Base-by-base conservation (phyloP, 2,888 invertebrate genomes). In the Eueremaeus valkanovi region DNA sequence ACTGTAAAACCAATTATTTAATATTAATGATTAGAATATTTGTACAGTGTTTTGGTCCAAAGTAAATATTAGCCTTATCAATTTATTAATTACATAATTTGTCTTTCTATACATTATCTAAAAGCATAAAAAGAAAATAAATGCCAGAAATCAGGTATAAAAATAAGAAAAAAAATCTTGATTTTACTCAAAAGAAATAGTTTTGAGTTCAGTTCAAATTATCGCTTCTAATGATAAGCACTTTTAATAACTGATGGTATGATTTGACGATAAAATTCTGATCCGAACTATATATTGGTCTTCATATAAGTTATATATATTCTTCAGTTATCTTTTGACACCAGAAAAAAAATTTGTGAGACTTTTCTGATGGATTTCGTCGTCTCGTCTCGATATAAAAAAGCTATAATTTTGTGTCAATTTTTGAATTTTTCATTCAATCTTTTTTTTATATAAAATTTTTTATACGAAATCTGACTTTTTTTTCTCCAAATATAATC, bases 401-500 rank as follows among this genome's bases (percentile, higher is more conserved):
- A 51, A 24, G 27, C 55, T 55, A 55, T 55, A 27, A 55, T 55
- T 55, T 55, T 11, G 27, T 55, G 55, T 55, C 55, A 55, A 55
- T 27, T 27, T 11, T 55, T 55, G 55, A 55, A 55, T 55, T 11
- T 55, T 55, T 51, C 51, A 51, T 21, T 51, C 21, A 18, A 18
- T 45, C 45, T 45, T 2, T 5, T 2, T 45, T 45, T 45, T 45
- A 18, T 13, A 18, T 13, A 45, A 51, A 21, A 55, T 27, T 27
- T 55, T 55, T n/a, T n/a, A n/a, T n/a, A n/a, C n/a, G n/a, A n/a
- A n/a, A n/a, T n/a, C n/a, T n/a, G n/a, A n/a, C n/a, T n/a, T n/a
- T n/a, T n/a, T n/a, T n/a, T n/a, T n/a, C n/a, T n/a, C n/a, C n/a
- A n/a, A 45, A 45, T 45, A 45, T 18, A 18, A 45, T 9, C 5